Base-by-base conservation (phyloP, 1,140 invertebrate species). In the Drosophila lowei region DNA sequence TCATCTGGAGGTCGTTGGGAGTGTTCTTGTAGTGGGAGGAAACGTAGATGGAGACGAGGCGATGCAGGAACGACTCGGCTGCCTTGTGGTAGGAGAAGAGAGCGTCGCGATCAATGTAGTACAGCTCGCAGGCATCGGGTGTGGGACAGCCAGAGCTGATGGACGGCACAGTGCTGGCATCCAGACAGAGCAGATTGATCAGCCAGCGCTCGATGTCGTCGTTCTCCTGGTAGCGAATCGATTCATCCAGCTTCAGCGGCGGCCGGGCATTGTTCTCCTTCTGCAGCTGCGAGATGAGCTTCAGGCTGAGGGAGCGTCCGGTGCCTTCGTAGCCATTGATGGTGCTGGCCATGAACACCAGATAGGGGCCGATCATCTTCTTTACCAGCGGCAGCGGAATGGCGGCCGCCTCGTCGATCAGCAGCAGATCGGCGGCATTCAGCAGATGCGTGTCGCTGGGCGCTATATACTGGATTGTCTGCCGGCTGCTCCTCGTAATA, bases 261-360 rank as follows among this genome's bases (percentile, higher is more conserved):
- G 93, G 92, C 3, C 93, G 92, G 0, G 93, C 93, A 61, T 93
- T 93, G 53, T 93, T 93, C 25, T 93, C 92, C 25, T 92, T 93
- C 58, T 94, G 93, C 59, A 99, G 92, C 88, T 99, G 97, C 70
- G 98, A 95, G 15, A 99, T 94, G 2, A 99, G 92, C 93, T 99
- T 99, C 11, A 99, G 92, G 0, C 98, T 99, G 4, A 99, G 93
- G 2, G 98, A 99, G 18, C 99, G 93, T 0, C 99, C 98, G 0
- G 99, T 99, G 55, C 99, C 99, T 94, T 99, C 99, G 92, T 99
- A 99, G 88, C 98, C 98, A 91, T 99, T 98, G 30, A 99, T 97
- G 0, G 99, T 99, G 0, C 99, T 99, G 0, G 99, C 95, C 86
- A 99, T 94, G 90, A 99, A 98, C 4, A 98, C 96, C 38, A 99